Base-by-base conservation (phyloP, 1,140 invertebrate species). In the Epicauta chinensis region DNA sequence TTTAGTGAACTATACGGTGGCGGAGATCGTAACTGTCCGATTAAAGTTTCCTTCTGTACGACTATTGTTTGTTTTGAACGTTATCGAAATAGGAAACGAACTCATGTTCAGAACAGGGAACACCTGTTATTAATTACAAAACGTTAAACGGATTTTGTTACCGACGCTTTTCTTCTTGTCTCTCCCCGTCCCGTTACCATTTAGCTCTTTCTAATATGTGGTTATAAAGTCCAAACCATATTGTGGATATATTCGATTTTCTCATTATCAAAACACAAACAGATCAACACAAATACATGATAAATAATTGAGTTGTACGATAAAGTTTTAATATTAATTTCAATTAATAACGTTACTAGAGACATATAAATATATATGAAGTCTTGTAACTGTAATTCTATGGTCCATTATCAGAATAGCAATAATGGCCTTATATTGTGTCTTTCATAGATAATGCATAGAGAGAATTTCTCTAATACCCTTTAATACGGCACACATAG, bases 81-180 rank as follows among this genome's bases (percentile, higher is more conserved):
- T 57, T 57, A 57, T 57, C 55, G 44, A 50, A 57, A 50, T 48
- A 48, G 51, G 55, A 57, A 57, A 40, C 50, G 48, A 40, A 44
- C 50, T 40, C 41, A 44, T 40, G 55, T 57, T 57, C 39, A 36
- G 44, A 34, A 5, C 23, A 23, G 23, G 23, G 23, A 23, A 23
- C 23, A 7, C 23, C 45, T 30, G 46, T 57, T 57, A 57, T 57
- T 57, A 57, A 57, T 57, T 57, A 53, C 55, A 23, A n/a, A 41
- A 30, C 50, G 47, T 51, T 57, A 57, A 53, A 53, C 45, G 55
- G 51, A 57, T 57, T 57, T 53, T 16, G 40, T 49, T 23, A 23
- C 41, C 54, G 49, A 31, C 42, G 23, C 40, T 38, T 15, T 38
- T 32, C 34, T 40, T 36, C 35, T 40, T 51, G 43, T 51, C 43